Base-by-base conservation (phyloP, 2,113 vertebrate genomes). In the Arenaria interpres region DNA sequence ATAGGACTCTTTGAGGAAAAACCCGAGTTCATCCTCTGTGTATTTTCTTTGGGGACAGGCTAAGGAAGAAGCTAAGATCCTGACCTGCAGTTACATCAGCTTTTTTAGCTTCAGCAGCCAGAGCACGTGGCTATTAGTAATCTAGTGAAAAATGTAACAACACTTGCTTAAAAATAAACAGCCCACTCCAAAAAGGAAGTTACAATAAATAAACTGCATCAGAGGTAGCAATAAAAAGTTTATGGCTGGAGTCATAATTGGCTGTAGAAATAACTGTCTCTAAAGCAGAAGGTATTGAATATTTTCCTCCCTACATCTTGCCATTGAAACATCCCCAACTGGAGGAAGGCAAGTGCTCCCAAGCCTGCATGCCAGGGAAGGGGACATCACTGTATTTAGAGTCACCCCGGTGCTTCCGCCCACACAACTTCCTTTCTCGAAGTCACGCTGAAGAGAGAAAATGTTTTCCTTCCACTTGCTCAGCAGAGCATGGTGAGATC, bases 101-200 rank as follows among this genome's bases (percentile, higher is more conserved):
- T 95, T 96, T 80, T 96, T 96, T 88, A 96, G 95, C 89, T 97
- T 95, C 97, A 95, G 94, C 96, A 96, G 94, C 95, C 97, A 94
- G 91, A 96, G 91, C 97, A 97, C 93, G 96, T 97, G 97, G 95
- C 84, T 97, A 96, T 97, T 97, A 97, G 96, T 97, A 97, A 97
- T 97, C 95, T 95, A 94, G 97, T 93, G 97, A 97, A 97, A 97
- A 97, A 97, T 97, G 95, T 96, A 97, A 96, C 94, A 95, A 74
- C 77, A 79, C 75, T 96, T 85, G 84, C 96, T 97, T 96, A 95
- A 97, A 97, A 97, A 97, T 95, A 96, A 97, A 96, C 96, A 97
- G 95, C 96, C 96, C 81, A 93, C 96, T 96, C 93, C 80, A 95
- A 97, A 97, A 97, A 94, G 96, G 97, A 97, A 97, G 95, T 94